phyloP scores from a whole-genome alignment of 2,113 vertebrate species.

The Todiramphus chloris region DNA sequence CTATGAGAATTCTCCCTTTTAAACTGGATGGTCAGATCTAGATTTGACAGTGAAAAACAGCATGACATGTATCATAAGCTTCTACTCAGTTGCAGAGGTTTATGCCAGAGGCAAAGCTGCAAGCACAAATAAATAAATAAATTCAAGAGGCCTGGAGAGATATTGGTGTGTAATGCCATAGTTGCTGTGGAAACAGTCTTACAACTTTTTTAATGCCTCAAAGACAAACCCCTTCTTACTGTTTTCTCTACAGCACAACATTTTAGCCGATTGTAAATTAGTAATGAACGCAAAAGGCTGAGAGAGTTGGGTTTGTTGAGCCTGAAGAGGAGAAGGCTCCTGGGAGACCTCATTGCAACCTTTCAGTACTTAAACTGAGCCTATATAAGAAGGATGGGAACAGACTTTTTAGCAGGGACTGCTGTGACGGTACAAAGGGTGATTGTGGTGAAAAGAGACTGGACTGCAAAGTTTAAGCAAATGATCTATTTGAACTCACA shows the following conservation, averaged over 20 bases:
- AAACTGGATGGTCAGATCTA: conserved; percentile 6
- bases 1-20: conserved; percentile 6
- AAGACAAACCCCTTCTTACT: background rate
- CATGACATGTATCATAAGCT: conserved; percentile 45
- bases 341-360: rapidly evolving
- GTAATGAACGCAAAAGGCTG: background rate
- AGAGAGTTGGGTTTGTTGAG: background rate
- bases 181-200: conserved; percentile 31
- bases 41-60: conserved; percentile 13
- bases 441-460: too few species aligned
- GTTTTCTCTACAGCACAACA: background rate
- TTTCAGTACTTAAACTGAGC: background rate
- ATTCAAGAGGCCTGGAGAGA: background rate
- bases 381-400: background rate
- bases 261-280: background rate
- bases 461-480: too few species aligned
- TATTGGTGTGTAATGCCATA: background rate
- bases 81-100: conserved; percentile 42
- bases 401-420: background rate
- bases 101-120: conserved; percentile 52
- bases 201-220: background rate
- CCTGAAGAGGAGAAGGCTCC: background rate
- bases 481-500: too few species aligned
- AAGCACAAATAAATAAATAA: conserved; percentile 59
- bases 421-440: background rate